These are phyloP conservation scores for Mormyrus lacerda DNA, from an alignment of 2,113 vertebrate genomes.

Conservation along the genomic window DNA sequence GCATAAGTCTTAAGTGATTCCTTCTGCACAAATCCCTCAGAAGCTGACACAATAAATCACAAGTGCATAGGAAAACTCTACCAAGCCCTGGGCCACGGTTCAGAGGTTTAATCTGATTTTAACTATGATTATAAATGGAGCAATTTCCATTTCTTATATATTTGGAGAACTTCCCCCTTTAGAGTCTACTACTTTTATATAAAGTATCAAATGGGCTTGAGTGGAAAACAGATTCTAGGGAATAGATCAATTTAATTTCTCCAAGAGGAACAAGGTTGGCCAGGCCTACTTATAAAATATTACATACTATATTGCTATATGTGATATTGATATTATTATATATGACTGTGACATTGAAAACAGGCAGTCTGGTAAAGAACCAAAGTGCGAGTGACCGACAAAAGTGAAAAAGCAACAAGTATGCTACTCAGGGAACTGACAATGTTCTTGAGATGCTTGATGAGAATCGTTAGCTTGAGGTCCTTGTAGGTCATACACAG, in stretches of 20 bases:
- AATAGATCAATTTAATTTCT: neutral
- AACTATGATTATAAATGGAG: neutral
- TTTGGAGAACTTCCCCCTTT: neutral
- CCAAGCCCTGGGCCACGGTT: neutral
- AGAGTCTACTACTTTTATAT: neutral
- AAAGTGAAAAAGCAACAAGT: neutral
- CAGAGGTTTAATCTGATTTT: constrained; percentile 8
- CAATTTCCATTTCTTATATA: neutral
- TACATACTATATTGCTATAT: neutral
- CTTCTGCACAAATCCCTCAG: neutral
- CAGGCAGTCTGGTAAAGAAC: neutral
- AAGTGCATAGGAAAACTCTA: neutral
- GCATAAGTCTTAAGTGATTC: neutral
- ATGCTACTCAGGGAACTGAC: constrained; percentile 56
- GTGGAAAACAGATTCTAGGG: neutral
- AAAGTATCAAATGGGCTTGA: constrained; percentile 3
- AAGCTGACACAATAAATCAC: constrained; percentile 3
- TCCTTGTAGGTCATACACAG: constrained; percentile 59
- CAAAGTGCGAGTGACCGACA: neutral
- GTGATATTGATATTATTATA: too few relatives aligned
- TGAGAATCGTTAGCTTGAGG: constrained; percentile 62
- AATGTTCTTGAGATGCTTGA: constrained; percentile 78
- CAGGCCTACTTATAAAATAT: neutral
- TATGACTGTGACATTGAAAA: neutral
- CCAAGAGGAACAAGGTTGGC: neutral